Evolutionary conservation across 1,140 invertebrate species (phyloP), one percentile per base, ranked within the genome.

Genomic region (Neelides sp.): DNA sequence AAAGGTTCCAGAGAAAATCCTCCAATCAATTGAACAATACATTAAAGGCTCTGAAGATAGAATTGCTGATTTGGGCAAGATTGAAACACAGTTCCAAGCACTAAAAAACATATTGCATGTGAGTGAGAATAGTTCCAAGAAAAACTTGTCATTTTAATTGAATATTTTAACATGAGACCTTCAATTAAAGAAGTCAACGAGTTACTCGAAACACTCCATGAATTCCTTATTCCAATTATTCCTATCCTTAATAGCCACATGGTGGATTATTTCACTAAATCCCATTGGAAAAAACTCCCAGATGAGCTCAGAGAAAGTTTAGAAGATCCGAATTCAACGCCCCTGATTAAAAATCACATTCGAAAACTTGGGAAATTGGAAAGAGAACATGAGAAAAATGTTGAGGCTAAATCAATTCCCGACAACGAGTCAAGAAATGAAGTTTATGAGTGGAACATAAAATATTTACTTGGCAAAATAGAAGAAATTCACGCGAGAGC

Each of bases 241-340:
- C 67, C 73, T 2, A 67, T 87, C 36, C 73, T 77, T 2, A 79
- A 85, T 65, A 80, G 80, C 60, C 85, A 88, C 65, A 78, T 85
- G 70, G 82, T 85, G 3, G 78, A 85, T 59, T 87, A 81, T 68
- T 73, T 85, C n/a, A 82, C 75, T 0, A 66, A 79, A n/a, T 65
- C 76, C 26, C 73, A 80, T 41, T 89, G 80, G 78, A 57, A 74
- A 1, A 70, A 72, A 15, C 8, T 58, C 5, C 53, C 60, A 12
- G 15, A 36, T 20, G 24, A 24, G 19, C 30, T 61, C 4, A 13
- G 41, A 23, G 12, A 22, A 2, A 55, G 60, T 36, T 30, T 60
- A 24, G 49, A 55, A 28, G 2, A 13, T 10, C 27, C 39, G 15
- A 32, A 48, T 52, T 57, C 85, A 22, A 75, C 80, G 1, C 47